Conservation (phyloP, 2,113 vertebrate genomes). For the Pterocles burchelli region DNA sequence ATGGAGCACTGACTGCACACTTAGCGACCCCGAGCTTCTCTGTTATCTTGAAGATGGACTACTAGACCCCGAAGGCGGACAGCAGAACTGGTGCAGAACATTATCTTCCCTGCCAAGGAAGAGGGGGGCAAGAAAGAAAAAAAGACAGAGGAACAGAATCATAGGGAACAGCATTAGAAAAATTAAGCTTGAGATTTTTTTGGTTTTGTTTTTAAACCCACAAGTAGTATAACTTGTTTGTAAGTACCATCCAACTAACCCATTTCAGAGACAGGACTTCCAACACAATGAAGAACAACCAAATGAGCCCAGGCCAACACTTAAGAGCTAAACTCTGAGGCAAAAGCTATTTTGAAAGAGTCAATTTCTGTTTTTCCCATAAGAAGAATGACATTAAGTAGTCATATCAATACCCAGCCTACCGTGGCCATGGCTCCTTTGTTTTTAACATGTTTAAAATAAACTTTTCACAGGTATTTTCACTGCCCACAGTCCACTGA, state of each 20-base stretch:
- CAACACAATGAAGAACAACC: background rate
- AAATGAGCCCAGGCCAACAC: background rate
- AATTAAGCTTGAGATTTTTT: background rate
- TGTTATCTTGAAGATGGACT: slow-evolving; percentile 75
- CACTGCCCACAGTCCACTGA: background rate
- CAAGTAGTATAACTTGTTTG: background rate
- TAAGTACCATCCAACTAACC: background rate
- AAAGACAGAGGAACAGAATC: slow-evolving; percentile 67
- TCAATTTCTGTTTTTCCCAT: background rate
- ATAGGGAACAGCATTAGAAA: slow-evolving; percentile 64
- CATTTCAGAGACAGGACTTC: background rate
- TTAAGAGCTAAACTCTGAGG: background rate
- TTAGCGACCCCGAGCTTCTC: slow-evolving; percentile 47
- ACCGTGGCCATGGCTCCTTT: background rate
- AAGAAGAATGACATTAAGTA: background rate
- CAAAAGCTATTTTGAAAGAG: background rate
- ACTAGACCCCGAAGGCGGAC: slow-evolving; percentile 70
- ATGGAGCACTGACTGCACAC: slow-evolving; percentile 32
- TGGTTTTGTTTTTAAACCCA: background rate
- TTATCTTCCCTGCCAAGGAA: slow-evolving; percentile 71
- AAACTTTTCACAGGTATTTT: background rate
- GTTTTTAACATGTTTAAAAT: background rate
- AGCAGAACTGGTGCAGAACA: slow-evolving; percentile 74
- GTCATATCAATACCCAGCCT: background rate
- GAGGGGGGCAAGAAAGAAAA: slow-evolving; percentile 24